Percentiles rank a stretch among this genome's conserved stretches.
These are phyloP conservation scores for Mesorhabditis sp. DNA, from an alignment of 2,888 invertebrate species.

Conservation along the genomic window DNA sequence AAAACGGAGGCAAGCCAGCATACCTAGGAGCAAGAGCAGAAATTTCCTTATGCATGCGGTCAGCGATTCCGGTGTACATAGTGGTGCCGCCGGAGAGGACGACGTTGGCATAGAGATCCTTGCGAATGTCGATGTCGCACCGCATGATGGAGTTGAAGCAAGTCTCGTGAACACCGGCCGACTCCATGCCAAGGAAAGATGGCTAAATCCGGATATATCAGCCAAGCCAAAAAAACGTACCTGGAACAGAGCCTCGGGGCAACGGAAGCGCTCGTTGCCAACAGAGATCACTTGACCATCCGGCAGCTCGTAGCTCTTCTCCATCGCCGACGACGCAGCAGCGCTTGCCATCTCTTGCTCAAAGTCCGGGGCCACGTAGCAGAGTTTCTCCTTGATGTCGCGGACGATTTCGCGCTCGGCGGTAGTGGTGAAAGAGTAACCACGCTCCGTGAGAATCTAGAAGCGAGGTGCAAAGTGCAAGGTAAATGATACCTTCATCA, in stretches of 20 bases:
- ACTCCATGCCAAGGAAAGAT: constrained; percentile 72
- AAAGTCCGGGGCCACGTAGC: constrained; percentile 82
- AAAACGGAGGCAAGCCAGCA: not conserved
- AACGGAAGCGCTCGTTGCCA: constrained; percentile 74
- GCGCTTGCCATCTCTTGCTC: constrained; percentile 92
- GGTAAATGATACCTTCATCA: constrained; percentile 60
- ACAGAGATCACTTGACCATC: constrained; percentile 70
- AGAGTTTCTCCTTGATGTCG: too few relatives aligned
- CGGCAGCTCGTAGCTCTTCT: constrained; percentile 85
- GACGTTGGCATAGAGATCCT: constrained; percentile 75
- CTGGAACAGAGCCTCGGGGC: constrained; percentile 84
- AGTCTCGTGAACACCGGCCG: constrained; percentile 54
- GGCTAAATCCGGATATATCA: constrained; percentile 62
- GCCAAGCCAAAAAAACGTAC: constrained; percentile 13
- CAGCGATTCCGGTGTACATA: constrained; percentile 94
- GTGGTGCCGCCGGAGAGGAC: constrained; percentile 64
- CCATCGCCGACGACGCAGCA: constrained; percentile 81
- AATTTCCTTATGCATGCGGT: constrained; percentile 89
- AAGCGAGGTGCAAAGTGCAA: constrained; percentile 38
- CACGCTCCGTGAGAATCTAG: constrained; percentile 64
- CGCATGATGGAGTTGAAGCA: constrained; percentile 89
- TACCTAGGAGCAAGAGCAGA: constrained; percentile 48
- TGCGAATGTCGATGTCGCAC: constrained; percentile 80
- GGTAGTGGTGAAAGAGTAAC: constrained; percentile 59
- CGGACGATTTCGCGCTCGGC: constrained; percentile 71